Evolutionary conservation across 2,888 invertebrate genomes (phyloP).

Genomic region (Lithophane socia): DNA sequence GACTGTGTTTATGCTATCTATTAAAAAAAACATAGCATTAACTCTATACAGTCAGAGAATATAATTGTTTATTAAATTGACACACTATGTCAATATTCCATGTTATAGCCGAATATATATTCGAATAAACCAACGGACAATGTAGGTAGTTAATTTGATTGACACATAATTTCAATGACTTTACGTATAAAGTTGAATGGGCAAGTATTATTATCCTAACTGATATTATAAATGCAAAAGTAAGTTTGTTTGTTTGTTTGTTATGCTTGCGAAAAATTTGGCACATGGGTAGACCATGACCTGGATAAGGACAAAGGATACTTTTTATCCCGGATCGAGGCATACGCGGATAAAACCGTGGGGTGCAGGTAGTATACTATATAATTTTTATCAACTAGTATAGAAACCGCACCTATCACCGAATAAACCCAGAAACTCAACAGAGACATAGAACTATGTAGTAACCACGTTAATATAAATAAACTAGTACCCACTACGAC

Average conservation of each 20-base stretch:
- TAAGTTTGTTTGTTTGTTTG: too few relatives aligned
- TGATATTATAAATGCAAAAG: too few relatives aligned
- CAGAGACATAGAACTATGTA: background rate
- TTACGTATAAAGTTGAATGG: background rate
- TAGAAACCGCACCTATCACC: background rate
- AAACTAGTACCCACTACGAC: background rate
- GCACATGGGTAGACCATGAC: too few relatives aligned
- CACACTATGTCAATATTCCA: background rate
- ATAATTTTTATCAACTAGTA: background rate
- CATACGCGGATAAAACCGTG: too few relatives aligned
- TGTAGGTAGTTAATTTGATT: too few relatives aligned
- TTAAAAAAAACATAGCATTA: too few relatives aligned
- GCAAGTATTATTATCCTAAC: background rate
- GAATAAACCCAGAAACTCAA: background rate
- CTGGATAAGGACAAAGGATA: too few relatives aligned
- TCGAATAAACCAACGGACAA: background rate
- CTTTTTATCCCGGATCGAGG: too few relatives aligned
- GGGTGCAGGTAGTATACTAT: background rate
- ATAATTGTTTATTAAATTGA: too few relatives aligned
- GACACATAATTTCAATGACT: background rate
- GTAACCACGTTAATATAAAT: conserved; percentile 6
- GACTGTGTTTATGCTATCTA: too few relatives aligned
- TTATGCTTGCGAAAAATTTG: too few relatives aligned
- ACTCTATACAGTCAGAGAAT: too few relatives aligned
- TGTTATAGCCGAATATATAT: background rate